Evolutionary conservation across 2,113 vertebrate genomes (phyloP), one percentile per base, ranked within the genome.

Genomic region (Diglossa brunneiventris): DNA sequence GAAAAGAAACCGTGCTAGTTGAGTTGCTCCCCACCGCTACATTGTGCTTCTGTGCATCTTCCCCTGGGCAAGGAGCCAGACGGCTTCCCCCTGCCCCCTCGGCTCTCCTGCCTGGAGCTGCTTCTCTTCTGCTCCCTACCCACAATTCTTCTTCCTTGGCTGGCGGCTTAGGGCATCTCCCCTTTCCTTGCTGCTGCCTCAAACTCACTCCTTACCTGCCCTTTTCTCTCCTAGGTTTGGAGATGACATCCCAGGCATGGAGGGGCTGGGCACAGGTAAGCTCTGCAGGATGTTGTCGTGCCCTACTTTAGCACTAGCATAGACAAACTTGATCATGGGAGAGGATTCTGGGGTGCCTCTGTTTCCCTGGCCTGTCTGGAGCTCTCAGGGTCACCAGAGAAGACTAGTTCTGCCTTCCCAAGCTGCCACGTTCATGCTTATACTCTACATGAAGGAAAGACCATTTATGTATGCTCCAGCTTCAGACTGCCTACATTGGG

Each of bases 211-310:
- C 19, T 87, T 5, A 11, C 41, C 39, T 83, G 18, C 42, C 77
- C 53, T 86, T 89, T 87, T 94, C 55, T 93, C 9, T 61, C 21
- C 15, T 82, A 99, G 99, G 62, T 99, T 99, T 94, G 99, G 99
- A 77, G 99, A 99, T 90, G 99, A 99, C 78, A 99, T 99, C 86
- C 99, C 99, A 30, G 99, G 99, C 95, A 99, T 99, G 99, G 99
- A 99, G 92, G 99, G 99, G 17, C 98, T 99, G 15, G 99, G 99
- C 96, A 99, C 98, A 98, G 98, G 98, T 97, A 92, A 98, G 98
- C 4, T 8, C 42, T 77, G 75, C 9, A 16, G 58, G 21, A 55
- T 46, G 14, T 21, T 50, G 31, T 55, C 42, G 5, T 63, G 62
- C 15, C 13, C 20, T 55, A 66, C 68, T 64, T 86, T 50, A 78